phyloP scores from a whole-genome alignment of 2,888 invertebrate genomes.

The Rhaphigaster nebulosa region DNA sequence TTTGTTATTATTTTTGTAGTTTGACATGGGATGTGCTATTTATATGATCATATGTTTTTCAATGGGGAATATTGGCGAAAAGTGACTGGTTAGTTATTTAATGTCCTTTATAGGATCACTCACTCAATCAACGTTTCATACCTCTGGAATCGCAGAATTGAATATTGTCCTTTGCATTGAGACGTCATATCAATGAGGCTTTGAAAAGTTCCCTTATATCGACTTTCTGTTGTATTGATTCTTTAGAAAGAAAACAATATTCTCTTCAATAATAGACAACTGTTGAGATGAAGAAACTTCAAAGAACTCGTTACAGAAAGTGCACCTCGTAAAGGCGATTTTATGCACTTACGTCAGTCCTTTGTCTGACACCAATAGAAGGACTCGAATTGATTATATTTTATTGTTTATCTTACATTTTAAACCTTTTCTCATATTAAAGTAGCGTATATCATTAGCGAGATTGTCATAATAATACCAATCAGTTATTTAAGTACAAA shows the following conservation, averaged over 20 bases:
- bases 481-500: too few species aligned
- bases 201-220: not conserved
- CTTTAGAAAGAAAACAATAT: slow-evolving; percentile 8
- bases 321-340: not conserved
- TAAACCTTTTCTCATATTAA: not conserved
- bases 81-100: too few species aligned
- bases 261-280: not conserved
- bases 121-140: too few species aligned
- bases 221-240: not conserved
- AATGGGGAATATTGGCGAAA: too few species aligned
- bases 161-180: not conserved
- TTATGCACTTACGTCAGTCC: not conserved
- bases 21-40: too few species aligned
- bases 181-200: not conserved
- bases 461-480: not conserved
- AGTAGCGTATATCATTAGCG: not conserved
- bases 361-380: not conserved
- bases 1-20: too few species aligned
- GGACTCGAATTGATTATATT: not conserved
- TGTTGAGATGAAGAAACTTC: not conserved
- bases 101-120: too few species aligned
- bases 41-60: too few species aligned
- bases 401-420: slow-evolving; percentile 2
- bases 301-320: slow-evolving; percentile 12
- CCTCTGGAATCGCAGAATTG: too few species aligned